phyloP scores from a whole-genome alignment of 1,140 invertebrate genomes.

The Spodoptera frugiperda region DNA sequence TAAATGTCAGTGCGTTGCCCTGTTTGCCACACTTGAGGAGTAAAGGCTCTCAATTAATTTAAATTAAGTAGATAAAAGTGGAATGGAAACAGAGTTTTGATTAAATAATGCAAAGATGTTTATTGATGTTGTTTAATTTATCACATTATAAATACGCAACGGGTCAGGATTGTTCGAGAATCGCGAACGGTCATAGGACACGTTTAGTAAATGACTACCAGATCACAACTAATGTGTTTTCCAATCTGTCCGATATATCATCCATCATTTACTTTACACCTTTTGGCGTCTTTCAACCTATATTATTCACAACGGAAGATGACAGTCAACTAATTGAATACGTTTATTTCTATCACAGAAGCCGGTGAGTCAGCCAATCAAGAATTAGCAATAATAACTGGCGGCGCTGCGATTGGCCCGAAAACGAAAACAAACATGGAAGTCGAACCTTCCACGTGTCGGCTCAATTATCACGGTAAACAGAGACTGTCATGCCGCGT shows the following conservation, averaged over 20 bases:
- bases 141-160: too few relatives aligned
- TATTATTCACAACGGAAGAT: conserved; percentile 25
- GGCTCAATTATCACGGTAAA: conserved; percentile 36
- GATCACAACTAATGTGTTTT: conserved; percentile 24
- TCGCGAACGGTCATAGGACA: background rate
- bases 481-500: conserved; percentile 20
- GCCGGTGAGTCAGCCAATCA: conserved; percentile 31
- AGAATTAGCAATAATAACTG: conserved; percentile 36
- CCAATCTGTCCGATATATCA: conserved; percentile 23
- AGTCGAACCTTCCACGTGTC: conserved; percentile 34
- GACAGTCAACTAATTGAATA: conserved; percentile 27
- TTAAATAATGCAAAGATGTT: too few relatives aligned
- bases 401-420: background rate
- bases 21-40: background rate
- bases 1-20: conserved; percentile 32
- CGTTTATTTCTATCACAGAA: conserved; percentile 32
- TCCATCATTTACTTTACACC: background rate
- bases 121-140: too few relatives aligned
- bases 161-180: too few relatives aligned
- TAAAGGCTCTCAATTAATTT: background rate
- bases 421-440: conserved; percentile 44
- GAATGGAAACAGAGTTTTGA: too few relatives aligned
- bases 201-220: background rate
- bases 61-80: too few relatives aligned
- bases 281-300: conserved; percentile 11